Percentiles rank a stretch among this genome's conserved stretches.
Conservation (phyloP, 2,888 invertebrate genomes). For the Drosophila suboccidentalis region DNA sequence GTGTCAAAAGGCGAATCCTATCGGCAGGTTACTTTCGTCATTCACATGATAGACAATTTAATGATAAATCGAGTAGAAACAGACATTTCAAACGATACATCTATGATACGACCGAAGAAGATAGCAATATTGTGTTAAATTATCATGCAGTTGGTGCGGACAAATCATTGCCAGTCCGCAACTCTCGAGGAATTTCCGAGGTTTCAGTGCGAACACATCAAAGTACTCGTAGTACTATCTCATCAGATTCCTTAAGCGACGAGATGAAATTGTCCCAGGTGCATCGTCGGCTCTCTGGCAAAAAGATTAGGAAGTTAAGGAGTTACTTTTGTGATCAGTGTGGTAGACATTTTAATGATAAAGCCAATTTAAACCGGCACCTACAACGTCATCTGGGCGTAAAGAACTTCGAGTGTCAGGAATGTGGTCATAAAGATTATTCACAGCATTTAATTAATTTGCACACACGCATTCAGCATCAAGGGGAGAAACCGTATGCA, state of each 20-base stretch:
- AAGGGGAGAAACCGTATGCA: conserved; percentile 52
- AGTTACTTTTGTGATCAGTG: conserved; percentile 52
- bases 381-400: conserved; percentile 40
- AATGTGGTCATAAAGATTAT: conserved; percentile 45
- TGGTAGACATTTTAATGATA: conserved; percentile 49
- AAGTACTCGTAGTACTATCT: neutral
- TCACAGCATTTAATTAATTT: conserved; percentile 46
- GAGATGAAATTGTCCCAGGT: neutral
- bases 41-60: neutral
- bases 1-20: neutral
- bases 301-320: neutral
- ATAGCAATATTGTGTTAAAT: neutral
- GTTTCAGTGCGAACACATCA: neutral
- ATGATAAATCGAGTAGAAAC: neutral
- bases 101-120: neutral
- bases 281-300: neutral
- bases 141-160: neutral
- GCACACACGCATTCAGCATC: conserved; percentile 50
- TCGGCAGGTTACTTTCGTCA: neutral
- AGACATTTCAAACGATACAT: neutral
- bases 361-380: conserved; percentile 47
- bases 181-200: neutral
- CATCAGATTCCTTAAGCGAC: neutral
- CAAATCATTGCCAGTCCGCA: neutral
- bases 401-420: conserved; percentile 33